Base-by-base conservation (phyloP, 2,888 invertebrate species). In the Orthosia gracilis region DNA sequence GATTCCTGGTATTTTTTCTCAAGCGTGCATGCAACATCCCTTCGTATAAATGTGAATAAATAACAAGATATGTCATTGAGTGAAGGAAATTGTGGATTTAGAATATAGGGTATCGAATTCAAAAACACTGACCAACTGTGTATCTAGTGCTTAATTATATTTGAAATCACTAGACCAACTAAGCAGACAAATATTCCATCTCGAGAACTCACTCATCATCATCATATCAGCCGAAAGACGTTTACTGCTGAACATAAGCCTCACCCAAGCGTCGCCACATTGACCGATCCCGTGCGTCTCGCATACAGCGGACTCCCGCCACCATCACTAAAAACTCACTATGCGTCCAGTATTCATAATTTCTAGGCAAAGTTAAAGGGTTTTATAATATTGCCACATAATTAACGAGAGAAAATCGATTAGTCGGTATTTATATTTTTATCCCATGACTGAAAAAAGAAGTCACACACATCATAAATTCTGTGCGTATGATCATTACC, bases 391-490 rank as follows among this genome's bases (percentile, higher is more conserved):
- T n/a, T 17, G 4, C 47, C 45, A 50, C 50, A 63, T 67, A 63
- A 40, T 67, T 68, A 80, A 70, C 40, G 45, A 67, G n/a, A n/a
- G 18, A 26, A 66, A 4, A 73, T 65, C 69, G 63, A 76, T 81
- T 76, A 69, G n/a, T 26, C 52, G 65, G 57, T 13, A 50, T 52
- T 74, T 23, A 57, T 62, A 58, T 63, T 73, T 75, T 65, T 65
- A 55, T 59, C 55, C n/a, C 69, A 67, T 62, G 58, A 73, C 65
- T 40, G 49, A 69, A 84, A 85, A 67, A 76, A 82, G 77, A 71
- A 74, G 79, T 83, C 70, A 78, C 47, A 71, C 70, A 76, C 81
- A 69, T 72, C 54, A 81, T 79, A 76, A 73, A 72, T 59, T 71
- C 26, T 70, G 23, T 55, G 31, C 76, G 61, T 69, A 62, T 64